A percentile compares a stretch with the other conserved stretches of the same genome.
phyloP scores from a whole-genome alignment of 2,888 invertebrate genomes.

The Drosophila colorata region DNA sequence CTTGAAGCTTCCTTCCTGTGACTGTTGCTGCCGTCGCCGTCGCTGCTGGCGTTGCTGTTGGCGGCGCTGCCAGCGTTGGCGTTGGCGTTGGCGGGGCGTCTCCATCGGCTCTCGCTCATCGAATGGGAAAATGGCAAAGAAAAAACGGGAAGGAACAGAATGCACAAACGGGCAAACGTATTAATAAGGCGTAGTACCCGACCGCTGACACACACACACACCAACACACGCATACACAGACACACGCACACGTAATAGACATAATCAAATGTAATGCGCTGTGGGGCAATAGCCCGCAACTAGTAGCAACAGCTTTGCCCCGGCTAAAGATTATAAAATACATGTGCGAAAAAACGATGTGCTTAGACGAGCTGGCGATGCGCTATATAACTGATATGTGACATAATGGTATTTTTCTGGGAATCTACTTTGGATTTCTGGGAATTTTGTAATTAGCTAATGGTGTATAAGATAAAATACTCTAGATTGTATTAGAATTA shows the following conservation, averaged over 20 bases:
- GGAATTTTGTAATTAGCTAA: conserved; percentile 14
- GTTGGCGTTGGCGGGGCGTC: conserved; percentile 10
- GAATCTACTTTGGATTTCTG: conserved; percentile 9
- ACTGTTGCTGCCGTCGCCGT: conserved; percentile 56
- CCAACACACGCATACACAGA: conserved; percentile 5
- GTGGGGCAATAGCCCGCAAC: conserved; percentile 75
- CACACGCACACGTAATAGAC: conserved; percentile 33
- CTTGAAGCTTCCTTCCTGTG: conserved; percentile 80
- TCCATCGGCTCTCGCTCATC: conserved; percentile 2
- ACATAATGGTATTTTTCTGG: conserved; percentile 25
- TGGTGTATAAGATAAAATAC: no score
- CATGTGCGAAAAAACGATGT: conserved; percentile 45
- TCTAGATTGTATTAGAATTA: no score
- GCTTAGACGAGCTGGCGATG: conserved; percentile 29
- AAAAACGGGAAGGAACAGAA: conserved; percentile 22
- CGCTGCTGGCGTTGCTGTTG: background rate
- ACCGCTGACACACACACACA: conserved; percentile 23
- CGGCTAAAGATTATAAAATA: conserved; percentile 56
- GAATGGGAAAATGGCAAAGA: background rate
- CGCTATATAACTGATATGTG: conserved; percentile 25
- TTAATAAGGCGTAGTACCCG: conserved; percentile 72
- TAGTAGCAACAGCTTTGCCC: conserved; percentile 57
- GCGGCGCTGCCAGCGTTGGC: conserved; percentile 9
- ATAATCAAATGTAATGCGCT: conserved; percentile 78
- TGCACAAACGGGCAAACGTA: conserved; percentile 36